Conservation (phyloP, 2,888 invertebrate species). For the Carabus problematicus region DNA sequence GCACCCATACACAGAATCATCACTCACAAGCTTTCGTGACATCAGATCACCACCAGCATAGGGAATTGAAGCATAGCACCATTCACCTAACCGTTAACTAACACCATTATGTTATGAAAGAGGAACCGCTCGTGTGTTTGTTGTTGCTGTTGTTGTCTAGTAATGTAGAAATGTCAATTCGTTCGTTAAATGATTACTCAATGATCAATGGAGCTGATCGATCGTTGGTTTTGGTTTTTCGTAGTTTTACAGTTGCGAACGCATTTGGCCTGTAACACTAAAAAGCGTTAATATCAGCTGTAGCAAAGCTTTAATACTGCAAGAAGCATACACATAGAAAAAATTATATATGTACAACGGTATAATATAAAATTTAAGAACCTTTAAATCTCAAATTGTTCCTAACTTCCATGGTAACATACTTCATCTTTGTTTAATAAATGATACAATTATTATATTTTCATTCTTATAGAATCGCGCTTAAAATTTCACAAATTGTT, state of each 20-base stretch:
- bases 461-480: too few relatives aligned
- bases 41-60: neutral
- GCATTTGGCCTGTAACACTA: constrained; percentile 77
- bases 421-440: too few relatives aligned
- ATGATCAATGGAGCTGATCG: constrained; percentile 79
- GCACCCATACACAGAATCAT: too few relatives aligned
- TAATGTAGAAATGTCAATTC: too few relatives aligned
- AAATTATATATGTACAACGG: constrained; percentile 22
- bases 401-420: too few relatives aligned
- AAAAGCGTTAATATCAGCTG: constrained; percentile 47
- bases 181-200: constrained; percentile 58
- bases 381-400: too few relatives aligned
- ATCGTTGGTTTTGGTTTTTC: constrained; percentile 87
- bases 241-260: constrained; percentile 87
- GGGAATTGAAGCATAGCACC: constrained; percentile 21
- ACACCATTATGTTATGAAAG: neutral
- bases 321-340: constrained; percentile 41
- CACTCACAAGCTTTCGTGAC: neutral
- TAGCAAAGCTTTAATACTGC: constrained; percentile 34
- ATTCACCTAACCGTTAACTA: constrained; percentile 14
- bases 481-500: too few relatives aligned
- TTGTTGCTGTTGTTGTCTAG: too few relatives aligned
- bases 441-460: too few relatives aligned
- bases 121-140: too few relatives aligned
- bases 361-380: too few relatives aligned